Percentiles rank a stretch among this genome's conserved stretches.
phyloP scores from a whole-genome alignment of 2,113 vertebrate species.

The Dendropsophus ebraccatus region DNA sequence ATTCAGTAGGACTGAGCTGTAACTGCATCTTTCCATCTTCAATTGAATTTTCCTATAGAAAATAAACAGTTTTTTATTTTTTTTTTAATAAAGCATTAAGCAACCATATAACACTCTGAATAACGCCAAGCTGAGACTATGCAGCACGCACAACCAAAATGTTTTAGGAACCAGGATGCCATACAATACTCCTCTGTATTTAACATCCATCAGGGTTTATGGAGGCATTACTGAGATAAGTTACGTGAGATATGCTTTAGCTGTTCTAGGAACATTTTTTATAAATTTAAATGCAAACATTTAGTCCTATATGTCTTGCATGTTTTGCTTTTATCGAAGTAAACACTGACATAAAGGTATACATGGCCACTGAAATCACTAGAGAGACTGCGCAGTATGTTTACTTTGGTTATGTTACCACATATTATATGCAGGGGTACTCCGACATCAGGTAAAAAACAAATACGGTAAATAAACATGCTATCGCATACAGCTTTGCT shows the following conservation, averaged over 20 bases:
- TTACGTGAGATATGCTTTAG: not conserved
- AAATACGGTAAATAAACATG: too few relatives aligned
- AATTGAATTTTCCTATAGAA: constrained; percentile 28
- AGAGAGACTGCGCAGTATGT: not conserved
- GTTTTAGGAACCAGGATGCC: not conserved
- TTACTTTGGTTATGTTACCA: not conserved
- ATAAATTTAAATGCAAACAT: not conserved
- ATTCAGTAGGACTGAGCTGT: not conserved
- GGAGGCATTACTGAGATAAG: not conserved
- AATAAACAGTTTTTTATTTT: too few relatives aligned
- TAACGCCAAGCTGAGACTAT: not conserved
- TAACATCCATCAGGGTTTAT: not conserved
- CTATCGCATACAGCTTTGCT: too few relatives aligned
- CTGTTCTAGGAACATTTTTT: not conserved
- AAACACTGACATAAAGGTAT: too few relatives aligned
- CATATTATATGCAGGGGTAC: not conserved
- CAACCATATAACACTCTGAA: not conserved
- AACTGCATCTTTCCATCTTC: not conserved
- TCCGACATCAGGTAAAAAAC: too few relatives aligned
- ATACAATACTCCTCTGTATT: constrained; percentile 37
- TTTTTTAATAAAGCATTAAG: not conserved
- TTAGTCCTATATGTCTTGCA: not conserved
- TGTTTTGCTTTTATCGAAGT: too few relatives aligned
- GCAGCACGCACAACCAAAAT: not conserved
- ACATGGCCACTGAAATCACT: too few relatives aligned